A percentile compares a stretch with the other conserved stretches of the same genome.
These are phyloP conservation scores for Blastobasis adustella DNA, from an alignment of 2,888 invertebrate genomes.

Conservation along the genomic window DNA sequence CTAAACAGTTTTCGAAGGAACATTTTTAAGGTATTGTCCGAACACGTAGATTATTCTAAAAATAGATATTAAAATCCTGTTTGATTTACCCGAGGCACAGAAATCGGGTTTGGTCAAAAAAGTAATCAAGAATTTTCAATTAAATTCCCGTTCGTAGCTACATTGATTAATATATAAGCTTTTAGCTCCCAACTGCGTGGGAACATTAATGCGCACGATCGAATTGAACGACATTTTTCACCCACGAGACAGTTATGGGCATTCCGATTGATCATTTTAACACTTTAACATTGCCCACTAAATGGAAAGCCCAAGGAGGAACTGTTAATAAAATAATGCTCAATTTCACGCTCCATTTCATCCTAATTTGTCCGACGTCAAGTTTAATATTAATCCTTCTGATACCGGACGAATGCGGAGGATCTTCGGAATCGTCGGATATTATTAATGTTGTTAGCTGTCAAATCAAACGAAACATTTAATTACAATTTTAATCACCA, in stretches of 20 bases:
- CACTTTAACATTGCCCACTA: slow-evolving; percentile 9
- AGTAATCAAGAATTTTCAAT: slow-evolving; percentile 30
- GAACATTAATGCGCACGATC: slow-evolving; percentile 25
- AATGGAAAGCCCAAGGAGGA: too few relatives aligned
- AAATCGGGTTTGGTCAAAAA: slow-evolving; percentile 3
- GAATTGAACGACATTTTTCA: slow-evolving; percentile 37
- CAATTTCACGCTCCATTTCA: slow-evolving; percentile 40
- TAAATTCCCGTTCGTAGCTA: slow-evolving; percentile 27
- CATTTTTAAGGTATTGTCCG: neutral
- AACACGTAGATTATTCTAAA: neutral
- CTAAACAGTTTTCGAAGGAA: neutral
- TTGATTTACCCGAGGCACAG: neutral
- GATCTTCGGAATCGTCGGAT: neutral
- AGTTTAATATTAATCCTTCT: slow-evolving; percentile 13
- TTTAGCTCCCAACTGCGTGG: slow-evolving; percentile 38
- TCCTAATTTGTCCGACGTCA: slow-evolving; percentile 21
- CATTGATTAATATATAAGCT: slow-evolving; percentile 35
- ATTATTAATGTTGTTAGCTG: neutral
- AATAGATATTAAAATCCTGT: slow-evolving; percentile 1
- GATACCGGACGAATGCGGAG: slow-evolving; percentile 1
- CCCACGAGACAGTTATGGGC: slow-evolving; percentile 38
- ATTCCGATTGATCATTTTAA: slow-evolving; percentile 29
- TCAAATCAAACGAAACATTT: too few relatives aligned
- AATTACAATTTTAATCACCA: neutral
- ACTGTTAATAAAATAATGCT: slow-evolving; percentile 17